Conservation (phyloP, 2,797 vertebrate genomes). For the Notamacropus eugenii region DNA sequence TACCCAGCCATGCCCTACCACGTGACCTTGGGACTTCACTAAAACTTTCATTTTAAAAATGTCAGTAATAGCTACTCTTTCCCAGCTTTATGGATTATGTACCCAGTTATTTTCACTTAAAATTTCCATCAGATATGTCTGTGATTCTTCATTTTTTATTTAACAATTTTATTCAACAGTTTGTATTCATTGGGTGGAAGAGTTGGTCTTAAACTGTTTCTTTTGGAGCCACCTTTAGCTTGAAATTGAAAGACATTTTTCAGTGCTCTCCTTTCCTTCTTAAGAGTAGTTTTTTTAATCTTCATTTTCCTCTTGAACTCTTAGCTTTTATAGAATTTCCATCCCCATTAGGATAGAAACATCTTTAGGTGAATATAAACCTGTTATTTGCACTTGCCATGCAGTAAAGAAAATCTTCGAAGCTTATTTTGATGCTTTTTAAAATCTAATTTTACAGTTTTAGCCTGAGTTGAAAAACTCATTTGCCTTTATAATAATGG, state of each 20-base stretch:
- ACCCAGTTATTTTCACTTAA: background rate
- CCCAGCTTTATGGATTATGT: constrained; percentile 10
- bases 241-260: background rate
- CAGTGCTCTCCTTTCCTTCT: background rate
- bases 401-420: background rate
- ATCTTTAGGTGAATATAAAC: background rate
- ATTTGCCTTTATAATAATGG: background rate
- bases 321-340: background rate
- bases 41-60: constrained; percentile 31
- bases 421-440: background rate
- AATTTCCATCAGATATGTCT: background rate
- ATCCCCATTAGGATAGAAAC: background rate
- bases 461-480: background rate
- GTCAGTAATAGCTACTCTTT: background rate
- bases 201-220: background rate
- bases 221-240: background rate
- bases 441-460: background rate
- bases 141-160: background rate
- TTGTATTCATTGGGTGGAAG: background rate
- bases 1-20: background rate
- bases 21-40: background rate
- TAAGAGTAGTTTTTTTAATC: background rate
- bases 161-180: constrained; percentile 6
- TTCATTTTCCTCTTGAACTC: background rate
- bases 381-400: background rate